Percentiles rank a stretch among this genome's conserved stretches.
Evolutionary conservation across 2,797 vertebrate species (phyloP).

Genomic region (Discoglossus pictus): DNA sequence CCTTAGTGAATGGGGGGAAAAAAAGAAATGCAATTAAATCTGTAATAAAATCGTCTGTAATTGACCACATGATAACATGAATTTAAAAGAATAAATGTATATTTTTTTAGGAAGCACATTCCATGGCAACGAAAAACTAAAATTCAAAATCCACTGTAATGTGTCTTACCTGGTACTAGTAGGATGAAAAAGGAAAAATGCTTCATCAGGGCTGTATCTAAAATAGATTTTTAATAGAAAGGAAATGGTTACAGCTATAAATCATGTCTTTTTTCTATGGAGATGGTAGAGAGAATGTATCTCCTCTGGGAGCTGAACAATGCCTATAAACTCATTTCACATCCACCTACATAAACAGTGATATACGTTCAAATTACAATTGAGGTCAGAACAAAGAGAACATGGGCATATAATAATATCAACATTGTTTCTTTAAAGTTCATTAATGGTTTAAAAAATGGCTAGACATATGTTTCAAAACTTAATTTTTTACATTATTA

Average conservation of each 20-base stretch:
- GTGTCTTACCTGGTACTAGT: not conserved
- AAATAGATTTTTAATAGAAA: conserved; percentile 46
- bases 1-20: too few relatives aligned
- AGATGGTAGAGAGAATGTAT: conserved; percentile 28
- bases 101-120: too few relatives aligned
- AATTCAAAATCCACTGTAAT: too few relatives aligned
- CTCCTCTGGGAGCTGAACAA: conserved; percentile 39
- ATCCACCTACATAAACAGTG: conserved; percentile 42
- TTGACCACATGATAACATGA: too few relatives aligned
- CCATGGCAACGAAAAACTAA: too few relatives aligned
- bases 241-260: conserved; percentile 43
- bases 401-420: conserved; percentile 23
- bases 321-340: conserved; percentile 42
- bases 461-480: not conserved
- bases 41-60: too few relatives aligned
- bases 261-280: conserved; percentile 42
- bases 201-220: conserved; percentile 40
- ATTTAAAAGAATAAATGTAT: too few relatives aligned
- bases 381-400: conserved; percentile 43
- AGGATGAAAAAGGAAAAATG: conserved; percentile 33
- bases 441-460: not conserved
- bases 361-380: conserved; percentile 40
- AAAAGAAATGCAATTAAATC: too few relatives aligned
- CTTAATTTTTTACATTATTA: conserved; percentile 1
- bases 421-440: conserved; percentile 29